Percentiles rank a stretch among this genome's conserved stretches.
Evolutionary conservation across 2,113 vertebrate genomes (phyloP).

Genomic region (Phoenicopterus ruber): DNA sequence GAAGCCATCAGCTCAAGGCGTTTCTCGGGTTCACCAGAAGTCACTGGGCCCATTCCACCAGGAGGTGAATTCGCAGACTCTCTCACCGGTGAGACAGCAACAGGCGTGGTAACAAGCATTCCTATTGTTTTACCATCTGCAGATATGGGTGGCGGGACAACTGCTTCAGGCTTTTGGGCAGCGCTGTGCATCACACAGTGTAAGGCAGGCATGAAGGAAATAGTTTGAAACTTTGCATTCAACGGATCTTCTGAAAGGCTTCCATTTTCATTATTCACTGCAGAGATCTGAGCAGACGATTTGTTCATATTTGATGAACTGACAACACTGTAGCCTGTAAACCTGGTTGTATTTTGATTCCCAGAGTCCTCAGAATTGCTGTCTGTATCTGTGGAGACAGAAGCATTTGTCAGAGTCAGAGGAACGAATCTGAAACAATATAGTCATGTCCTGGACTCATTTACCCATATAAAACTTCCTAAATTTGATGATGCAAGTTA

Average conservation of each 20-base stretch:
- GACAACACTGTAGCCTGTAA: slow-evolving; percentile 69
- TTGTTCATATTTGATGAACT: slow-evolving; percentile 64
- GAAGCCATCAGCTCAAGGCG: slow-evolving; percentile 74
- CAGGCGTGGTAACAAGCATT: slow-evolving; percentile 76
- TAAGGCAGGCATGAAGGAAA: slow-evolving; percentile 81
- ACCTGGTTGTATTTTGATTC: slow-evolving; percentile 71
- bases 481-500: background rate
- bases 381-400: slow-evolving; percentile 80
- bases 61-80: slow-evolving; percentile 66
- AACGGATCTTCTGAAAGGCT: slow-evolving; percentile 69
- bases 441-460: background rate
- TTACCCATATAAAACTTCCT: background rate
- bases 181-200: slow-evolving; percentile 84
- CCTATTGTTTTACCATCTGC: slow-evolving; percentile 78
- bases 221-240: slow-evolving; percentile 73
- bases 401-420: background rate
- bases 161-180: slow-evolving; percentile 72
- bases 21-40: slow-evolving; percentile 78
- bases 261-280: slow-evolving; percentile 65
- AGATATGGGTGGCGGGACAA: slow-evolving; percentile 71
- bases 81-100: slow-evolving; percentile 68
- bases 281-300: slow-evolving; percentile 69
- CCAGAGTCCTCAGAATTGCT: slow-evolving; percentile 89
- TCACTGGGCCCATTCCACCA: slow-evolving; percentile 53
- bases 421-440: background rate